These are phyloP conservation scores for Spheniscus mendiculus DNA, from an alignment of 2,113 vertebrate species.

Conservation along the genomic window DNA sequence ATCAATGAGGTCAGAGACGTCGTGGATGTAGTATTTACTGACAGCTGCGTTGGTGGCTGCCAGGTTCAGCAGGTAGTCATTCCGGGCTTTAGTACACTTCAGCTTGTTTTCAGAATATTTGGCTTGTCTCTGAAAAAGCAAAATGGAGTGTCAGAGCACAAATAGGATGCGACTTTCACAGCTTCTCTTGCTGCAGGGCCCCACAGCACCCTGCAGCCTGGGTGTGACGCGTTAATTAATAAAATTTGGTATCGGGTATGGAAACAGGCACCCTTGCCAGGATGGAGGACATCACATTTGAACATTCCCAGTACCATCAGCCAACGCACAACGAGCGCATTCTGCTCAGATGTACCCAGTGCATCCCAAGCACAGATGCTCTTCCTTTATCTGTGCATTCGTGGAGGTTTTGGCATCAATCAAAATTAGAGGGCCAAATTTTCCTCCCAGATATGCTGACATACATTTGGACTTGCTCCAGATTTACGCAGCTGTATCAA, in stretches of 20 bases:
- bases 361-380: not conserved
- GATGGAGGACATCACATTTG: not conserved
- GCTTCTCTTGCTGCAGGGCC: not conserved
- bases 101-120: constrained; percentile 99
- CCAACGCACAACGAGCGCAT: rapidly evolving
- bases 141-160: not conserved
- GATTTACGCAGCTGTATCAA: constrained; percentile 25
- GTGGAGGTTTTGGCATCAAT: not conserved
- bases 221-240: not conserved
- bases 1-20: constrained; percentile 96
- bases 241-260: not conserved
- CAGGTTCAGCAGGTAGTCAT: constrained; percentile 95
- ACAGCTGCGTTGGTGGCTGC: constrained; percentile 94
- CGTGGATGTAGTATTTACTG: constrained; percentile 98
- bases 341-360: not conserved
- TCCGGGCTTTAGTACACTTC: constrained; percentile 97
- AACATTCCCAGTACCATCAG: not conserved
- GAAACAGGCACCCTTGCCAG: not conserved
- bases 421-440: not conserved
- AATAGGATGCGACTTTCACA: not conserved
- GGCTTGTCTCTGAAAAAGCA: constrained; percentile 88
- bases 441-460: not conserved
- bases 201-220: not conserved
- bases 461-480: not conserved
- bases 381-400: not conserved